Base-by-base conservation (phyloP, 2,113 vertebrate species). In the Lamprotornis superbus region DNA sequence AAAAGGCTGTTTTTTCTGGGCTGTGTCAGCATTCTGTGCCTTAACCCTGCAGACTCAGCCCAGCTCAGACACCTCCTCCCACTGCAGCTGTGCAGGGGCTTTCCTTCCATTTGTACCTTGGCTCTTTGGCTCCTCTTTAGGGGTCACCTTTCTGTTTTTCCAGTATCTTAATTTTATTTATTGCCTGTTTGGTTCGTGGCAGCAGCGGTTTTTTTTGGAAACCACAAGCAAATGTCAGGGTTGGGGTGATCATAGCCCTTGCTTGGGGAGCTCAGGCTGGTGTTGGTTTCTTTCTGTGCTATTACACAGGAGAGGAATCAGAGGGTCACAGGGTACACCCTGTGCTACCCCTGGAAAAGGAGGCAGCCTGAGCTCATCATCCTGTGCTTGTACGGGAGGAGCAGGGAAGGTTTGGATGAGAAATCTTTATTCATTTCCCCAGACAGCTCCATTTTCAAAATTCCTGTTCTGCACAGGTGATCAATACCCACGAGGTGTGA, bases 361-460 rank as follows among this genome's bases (percentile, higher is more conserved):
- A 40, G 10, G 16, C 15, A 76, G 13, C 76, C 46, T 44, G n/a
- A 35, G 56, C 37, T 77, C 13, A 2, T 31, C 69, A 1, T 28
- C 15, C 37, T 68, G n/a, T 49, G 90, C 5, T 28, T 46, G 40
- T 33, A 5, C 30, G 47, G 44, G 59, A 89, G 23, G 64, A 84
- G 24, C 90, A 68, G 65, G 90, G 60, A 63, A 77, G 82, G 69
- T 94, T 95, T 95, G 85, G 94, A 52, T 7, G 14, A 55, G 94
- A n/a, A 37, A 27, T 79, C 57, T 90, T 96, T 71, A 90, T 86
- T 97, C 78, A 90, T 97, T 94, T 75, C 74, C 94, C 74, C 46
- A 39, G 94, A 94, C 77, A 96, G 30, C 61, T 95, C 94, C 97
- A 35, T 97, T 97, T 97, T 92, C 91, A 97, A 81, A 95, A 39